These are phyloP conservation scores for Linnaemya vulpina DNA, from an alignment of 2,888 invertebrate genomes.

Conservation along the genomic window DNA sequence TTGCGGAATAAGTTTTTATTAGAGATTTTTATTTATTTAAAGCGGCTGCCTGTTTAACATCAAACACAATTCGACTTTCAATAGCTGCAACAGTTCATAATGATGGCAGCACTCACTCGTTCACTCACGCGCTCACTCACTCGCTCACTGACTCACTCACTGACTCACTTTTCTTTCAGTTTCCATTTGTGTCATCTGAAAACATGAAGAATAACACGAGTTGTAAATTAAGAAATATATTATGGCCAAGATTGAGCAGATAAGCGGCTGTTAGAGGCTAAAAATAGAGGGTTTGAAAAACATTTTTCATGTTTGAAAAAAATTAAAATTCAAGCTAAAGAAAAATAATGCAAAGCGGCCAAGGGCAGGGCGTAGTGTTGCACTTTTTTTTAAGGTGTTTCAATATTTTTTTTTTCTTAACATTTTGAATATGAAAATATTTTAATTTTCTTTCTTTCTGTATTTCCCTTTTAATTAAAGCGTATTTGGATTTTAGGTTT, in stretches of 20 bases:
- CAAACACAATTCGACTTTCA: slow-evolving; percentile 32
- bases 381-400: neutral
- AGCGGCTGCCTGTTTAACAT: slow-evolving; percentile 33
- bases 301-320: neutral
- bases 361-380: neutral
- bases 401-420: too few species aligned
- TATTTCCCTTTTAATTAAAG: slow-evolving; percentile 50
- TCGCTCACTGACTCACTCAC: neutral
- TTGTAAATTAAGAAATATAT: slow-evolving; percentile 35
- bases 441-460: slow-evolving; percentile 33
- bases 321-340: neutral
- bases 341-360: neutral
- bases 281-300: slow-evolving; percentile 15
- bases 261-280: neutral
- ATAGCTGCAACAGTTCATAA: slow-evolving; percentile 44
- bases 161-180: neutral
- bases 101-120: slow-evolving; percentile 15
- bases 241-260: slow-evolving; percentile 11
- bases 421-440: neutral
- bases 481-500: neutral
- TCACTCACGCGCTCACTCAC: slow-evolving; percentile 12
- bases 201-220: slow-evolving; percentile 27
- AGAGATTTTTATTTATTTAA: slow-evolving; percentile 20
- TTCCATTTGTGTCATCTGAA: slow-evolving; percentile 19
- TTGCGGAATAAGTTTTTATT: neutral